Evolutionary conservation across 1,140 invertebrate genomes (phyloP).

Genomic region (Phortica variegata): DNA sequence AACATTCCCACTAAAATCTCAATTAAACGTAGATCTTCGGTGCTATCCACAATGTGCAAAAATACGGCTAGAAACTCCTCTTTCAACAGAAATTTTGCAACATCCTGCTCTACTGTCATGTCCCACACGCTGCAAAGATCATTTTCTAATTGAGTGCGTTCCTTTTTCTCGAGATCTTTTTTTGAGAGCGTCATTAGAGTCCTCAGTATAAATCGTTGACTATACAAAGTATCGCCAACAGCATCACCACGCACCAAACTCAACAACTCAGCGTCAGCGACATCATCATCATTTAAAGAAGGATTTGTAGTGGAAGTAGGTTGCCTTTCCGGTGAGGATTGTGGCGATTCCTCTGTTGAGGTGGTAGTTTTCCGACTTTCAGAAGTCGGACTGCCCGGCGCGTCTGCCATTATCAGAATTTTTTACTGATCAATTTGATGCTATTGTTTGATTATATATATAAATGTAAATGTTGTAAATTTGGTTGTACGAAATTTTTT

Average conservation of each 20-base stretch:
- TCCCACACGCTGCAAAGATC: constrained; percentile 77
- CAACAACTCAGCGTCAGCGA: constrained; percentile 20
- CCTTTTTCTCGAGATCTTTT: constrained; percentile 54
- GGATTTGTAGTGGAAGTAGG: no score
- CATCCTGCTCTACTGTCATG: constrained; percentile 72
- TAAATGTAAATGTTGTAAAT: no score
- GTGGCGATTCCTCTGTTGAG: no score
- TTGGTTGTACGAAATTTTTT: no score
- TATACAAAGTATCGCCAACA: constrained; percentile 74
- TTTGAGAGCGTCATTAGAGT: constrained; percentile 63
- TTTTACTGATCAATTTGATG: no score
- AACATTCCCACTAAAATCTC: constrained; percentile 75
- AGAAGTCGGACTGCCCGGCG: no score
- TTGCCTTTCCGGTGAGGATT: no score
- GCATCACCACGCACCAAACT: constrained; percentile 68
- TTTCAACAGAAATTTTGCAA: constrained; percentile 67
- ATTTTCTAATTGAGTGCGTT: constrained; percentile 63
- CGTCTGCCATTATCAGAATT: no score
- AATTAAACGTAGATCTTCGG: constrained; percentile 62
- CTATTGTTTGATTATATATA: no score
- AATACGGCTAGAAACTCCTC: constrained; percentile 66
- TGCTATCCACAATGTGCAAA: constrained; percentile 57
- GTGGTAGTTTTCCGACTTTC: no score
- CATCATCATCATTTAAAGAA: constrained; percentile 23
- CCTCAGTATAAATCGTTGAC: constrained; percentile 70